phyloP scores from a whole-genome alignment of 2,888 invertebrate species.

The Patella depressa region DNA sequence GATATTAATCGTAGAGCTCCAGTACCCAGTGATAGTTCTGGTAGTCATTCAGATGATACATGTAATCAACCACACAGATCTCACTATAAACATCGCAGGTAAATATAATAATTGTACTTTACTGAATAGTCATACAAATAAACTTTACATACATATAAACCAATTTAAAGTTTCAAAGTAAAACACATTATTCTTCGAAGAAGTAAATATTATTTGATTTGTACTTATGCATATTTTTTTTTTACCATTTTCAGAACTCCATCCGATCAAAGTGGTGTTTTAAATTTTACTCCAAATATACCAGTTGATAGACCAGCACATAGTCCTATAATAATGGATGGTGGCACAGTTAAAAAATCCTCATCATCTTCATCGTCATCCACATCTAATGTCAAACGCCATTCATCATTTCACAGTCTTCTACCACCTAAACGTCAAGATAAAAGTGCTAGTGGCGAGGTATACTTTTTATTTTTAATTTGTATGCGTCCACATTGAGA shows the following conservation, averaged over 20 bases:
- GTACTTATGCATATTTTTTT: background rate
- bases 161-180: background rate
- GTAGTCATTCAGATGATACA: constrained; percentile 57
- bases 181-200: background rate
- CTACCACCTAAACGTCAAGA: constrained; percentile 57
- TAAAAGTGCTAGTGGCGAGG: constrained; percentile 15
- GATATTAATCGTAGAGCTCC: constrained; percentile 42
- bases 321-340: constrained; percentile 58
- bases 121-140: constrained; percentile 12
- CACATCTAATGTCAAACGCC: constrained; percentile 52
- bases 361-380: constrained; percentile 24
- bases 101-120: constrained; percentile 10
- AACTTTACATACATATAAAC: constrained; percentile 22
- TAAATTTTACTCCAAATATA: constrained; percentile 36
- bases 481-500: too few species aligned
- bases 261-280: constrained; percentile 52
- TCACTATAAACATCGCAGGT: constrained; percentile 56
- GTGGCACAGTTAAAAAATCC: constrained; percentile 33
- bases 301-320: constrained; percentile 41
- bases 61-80: constrained; percentile 33
- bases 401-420: constrained; percentile 61
- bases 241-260: constrained; percentile 44
- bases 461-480: background rate
- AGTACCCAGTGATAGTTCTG: constrained; percentile 53
- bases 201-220: background rate